phyloP scores from a whole-genome alignment of 2,113 vertebrate genomes.

The Pterocles orientalis region DNA sequence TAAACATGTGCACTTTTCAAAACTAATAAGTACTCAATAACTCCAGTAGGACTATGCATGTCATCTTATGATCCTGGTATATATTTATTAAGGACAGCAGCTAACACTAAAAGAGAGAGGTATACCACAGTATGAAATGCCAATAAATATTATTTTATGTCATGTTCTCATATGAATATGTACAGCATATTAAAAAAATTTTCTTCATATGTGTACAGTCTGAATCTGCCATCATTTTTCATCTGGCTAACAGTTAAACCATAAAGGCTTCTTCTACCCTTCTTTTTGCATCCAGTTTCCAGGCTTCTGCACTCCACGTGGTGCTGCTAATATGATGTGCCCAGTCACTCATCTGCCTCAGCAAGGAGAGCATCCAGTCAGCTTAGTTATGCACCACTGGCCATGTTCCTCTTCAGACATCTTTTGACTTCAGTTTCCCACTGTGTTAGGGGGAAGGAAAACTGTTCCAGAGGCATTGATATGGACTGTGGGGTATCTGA shows the following conservation, averaged over 20 bases:
- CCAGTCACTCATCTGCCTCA: background rate
- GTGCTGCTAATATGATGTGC: background rate
- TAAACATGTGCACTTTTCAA: background rate
- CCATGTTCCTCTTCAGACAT: background rate
- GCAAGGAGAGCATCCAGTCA: background rate
- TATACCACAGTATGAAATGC: background rate
- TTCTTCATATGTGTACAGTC: background rate
- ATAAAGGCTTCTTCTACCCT: background rate
- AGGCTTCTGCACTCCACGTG: background rate
- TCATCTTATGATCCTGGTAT: background rate
- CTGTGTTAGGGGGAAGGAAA: background rate
- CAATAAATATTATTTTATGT: background rate
- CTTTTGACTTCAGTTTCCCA: background rate
- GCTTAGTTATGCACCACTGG: background rate
- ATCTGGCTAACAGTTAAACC: background rate
- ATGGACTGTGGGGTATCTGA: accelerated
- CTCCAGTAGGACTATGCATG: background rate
- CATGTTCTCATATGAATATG: background rate
- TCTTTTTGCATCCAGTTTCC: background rate
- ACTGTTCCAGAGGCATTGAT: background rate
- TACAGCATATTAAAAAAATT: background rate
- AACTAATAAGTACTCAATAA: background rate
- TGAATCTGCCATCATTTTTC: background rate
- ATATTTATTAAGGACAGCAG: background rate
- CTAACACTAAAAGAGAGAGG: background rate